Evolutionary conservation across 2,888 invertebrate genomes (phyloP).

Genomic region (Eristalis pertinax): DNA sequence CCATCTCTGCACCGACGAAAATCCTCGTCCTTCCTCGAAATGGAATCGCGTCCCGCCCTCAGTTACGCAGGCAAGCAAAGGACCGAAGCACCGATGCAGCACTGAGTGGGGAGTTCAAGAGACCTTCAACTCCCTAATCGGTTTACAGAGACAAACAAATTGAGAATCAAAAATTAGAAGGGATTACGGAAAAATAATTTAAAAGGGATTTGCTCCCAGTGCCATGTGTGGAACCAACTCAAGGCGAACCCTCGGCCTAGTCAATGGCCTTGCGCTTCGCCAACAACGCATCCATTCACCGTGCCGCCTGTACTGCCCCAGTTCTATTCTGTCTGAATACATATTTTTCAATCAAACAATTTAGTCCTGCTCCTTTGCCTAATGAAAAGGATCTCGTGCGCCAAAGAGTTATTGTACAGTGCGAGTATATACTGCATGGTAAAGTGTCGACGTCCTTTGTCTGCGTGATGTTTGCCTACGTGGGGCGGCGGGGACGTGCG

Average conservation of each 20-base stretch:
- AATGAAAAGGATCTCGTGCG: constrained; percentile 22
- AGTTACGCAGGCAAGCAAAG: constrained; percentile 8
- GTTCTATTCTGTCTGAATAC: constrained; percentile 22
- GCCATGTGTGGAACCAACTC: background rate
- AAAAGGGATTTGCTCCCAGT: constrained; percentile 31
- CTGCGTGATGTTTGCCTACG: constrained; percentile 21
- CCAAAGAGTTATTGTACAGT: background rate
- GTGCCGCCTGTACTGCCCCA: background rate
- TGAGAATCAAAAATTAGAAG: constrained; percentile 49
- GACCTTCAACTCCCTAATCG: constrained; percentile 43
- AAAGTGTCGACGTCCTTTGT: constrained; percentile 24
- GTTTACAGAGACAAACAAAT: constrained; percentile 50
- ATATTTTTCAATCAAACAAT: constrained; percentile 50
- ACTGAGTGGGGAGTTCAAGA: background rate
- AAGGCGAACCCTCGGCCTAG: background rate
- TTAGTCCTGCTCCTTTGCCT: constrained; percentile 20
- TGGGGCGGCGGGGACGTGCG: background rate
- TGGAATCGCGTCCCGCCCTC: constrained; percentile 6
- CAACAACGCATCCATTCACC: background rate
- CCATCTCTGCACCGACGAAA: background rate
- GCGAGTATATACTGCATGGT: background rate
- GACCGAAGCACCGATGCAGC: background rate
- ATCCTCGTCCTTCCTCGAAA: constrained; percentile 6
- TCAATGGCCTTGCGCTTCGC: background rate
- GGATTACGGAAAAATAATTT: constrained; percentile 51